phyloP scores from a whole-genome alignment of 2,113 vertebrate species.

The Psammodynastes pulverulentus region DNA sequence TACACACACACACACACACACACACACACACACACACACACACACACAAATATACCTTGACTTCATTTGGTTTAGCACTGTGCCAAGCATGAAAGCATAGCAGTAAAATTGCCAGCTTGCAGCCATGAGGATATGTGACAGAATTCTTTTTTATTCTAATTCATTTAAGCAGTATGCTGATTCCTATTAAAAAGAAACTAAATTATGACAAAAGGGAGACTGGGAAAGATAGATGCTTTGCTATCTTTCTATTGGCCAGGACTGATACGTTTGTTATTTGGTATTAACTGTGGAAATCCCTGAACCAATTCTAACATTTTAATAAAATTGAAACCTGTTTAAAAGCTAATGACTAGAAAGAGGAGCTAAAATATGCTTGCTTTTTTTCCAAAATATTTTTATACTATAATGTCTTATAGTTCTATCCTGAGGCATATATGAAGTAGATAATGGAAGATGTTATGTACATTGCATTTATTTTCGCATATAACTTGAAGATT shows the following conservation, averaged over 20 bases:
- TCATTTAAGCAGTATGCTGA: background rate
- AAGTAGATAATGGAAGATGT: background rate
- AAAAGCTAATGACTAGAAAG: background rate
- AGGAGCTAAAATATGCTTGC: background rate
- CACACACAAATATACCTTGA: background rate
- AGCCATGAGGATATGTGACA: background rate
- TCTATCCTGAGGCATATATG: background rate
- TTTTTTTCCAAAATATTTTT: background rate
- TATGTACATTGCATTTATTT: slow-evolving; percentile 43
- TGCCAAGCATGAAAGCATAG: background rate
- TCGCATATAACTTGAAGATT: slow-evolving; percentile 42
- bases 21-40: no score
- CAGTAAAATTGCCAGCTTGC: background rate
- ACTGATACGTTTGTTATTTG: background rate
- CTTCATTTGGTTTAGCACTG: background rate
- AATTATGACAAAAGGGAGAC: background rate
- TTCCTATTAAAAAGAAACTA: background rate
- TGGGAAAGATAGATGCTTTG: background rate
- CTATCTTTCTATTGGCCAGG: background rate
- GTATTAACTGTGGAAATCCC: background rate
- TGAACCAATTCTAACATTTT: background rate
- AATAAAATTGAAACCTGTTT: background rate
- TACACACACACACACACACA: no score
- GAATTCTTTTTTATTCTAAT: background rate
- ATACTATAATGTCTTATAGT: background rate